A percentile compares a stretch with the other conserved stretches of the same genome.
Conservation (phyloP, 2,888 invertebrate genomes). For the Maniola hyperantus region DNA sequence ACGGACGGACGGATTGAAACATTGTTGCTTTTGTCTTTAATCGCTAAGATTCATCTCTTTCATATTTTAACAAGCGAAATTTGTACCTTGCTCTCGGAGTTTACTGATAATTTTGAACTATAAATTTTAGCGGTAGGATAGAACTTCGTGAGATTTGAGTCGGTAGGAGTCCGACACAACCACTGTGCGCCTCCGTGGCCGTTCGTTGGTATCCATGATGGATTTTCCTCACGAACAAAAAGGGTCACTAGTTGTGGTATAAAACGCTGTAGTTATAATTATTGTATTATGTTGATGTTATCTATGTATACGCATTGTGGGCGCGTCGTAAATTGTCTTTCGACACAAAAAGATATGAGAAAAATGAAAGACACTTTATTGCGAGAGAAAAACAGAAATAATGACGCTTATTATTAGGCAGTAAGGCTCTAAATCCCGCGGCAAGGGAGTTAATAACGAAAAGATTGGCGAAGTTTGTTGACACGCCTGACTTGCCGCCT, state of each 20-base stretch:
- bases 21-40: conserved; percentile 20
- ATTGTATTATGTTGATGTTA: neutral
- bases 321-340: conserved; percentile 32
- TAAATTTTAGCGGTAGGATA: neutral
- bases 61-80: neutral
- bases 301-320: conserved; percentile 6
- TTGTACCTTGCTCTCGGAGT: neutral
- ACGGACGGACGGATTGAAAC: neutral
- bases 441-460: conserved; percentile 37
- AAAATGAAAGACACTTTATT: conserved; percentile 37
- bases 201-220: too few species aligned
- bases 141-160: too few species aligned
- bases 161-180: too few species aligned
- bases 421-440: conserved; percentile 27
- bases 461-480: conserved; percentile 40
- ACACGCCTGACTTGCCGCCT: conserved; percentile 36
- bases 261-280: neutral
- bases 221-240: too few species aligned
- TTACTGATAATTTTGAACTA: neutral
- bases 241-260: too few species aligned
- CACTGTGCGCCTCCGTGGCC: too few species aligned
- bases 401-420: conserved; percentile 2
- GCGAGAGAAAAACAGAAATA: conserved; percentile 13
- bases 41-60: conserved; percentile 17
- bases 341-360: conserved; percentile 36